A percentile compares a stretch with the other conserved stretches of the same genome.
Evolutionary conservation across 2,797 vertebrate species (phyloP).

Genomic region (Urosaurus nigricauda): DNA sequence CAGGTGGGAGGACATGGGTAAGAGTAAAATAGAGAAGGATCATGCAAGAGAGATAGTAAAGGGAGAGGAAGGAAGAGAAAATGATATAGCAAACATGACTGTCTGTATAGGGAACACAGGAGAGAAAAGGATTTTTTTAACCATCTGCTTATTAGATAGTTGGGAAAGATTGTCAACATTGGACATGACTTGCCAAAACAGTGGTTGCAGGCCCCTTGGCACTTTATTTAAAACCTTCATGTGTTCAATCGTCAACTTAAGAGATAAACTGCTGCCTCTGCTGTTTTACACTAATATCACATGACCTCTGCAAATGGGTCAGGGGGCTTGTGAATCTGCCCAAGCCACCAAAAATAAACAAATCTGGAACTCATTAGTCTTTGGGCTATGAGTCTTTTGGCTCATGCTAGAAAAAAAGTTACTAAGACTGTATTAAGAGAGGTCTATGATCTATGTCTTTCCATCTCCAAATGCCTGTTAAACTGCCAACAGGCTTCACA

Average conservation of each 20-base stretch:
- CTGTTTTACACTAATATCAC: slow-evolving; percentile 54
- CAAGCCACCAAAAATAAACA: slow-evolving; percentile 72
- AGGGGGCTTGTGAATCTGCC: slow-evolving; percentile 75
- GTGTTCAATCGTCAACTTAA: slow-evolving; percentile 42
- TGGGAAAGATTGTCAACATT: neutral
- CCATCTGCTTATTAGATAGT: slow-evolving; percentile 47
- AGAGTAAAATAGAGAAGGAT: neutral
- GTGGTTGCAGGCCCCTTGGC: neutral
- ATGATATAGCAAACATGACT: neutral
- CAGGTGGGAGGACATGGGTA: too few species aligned
- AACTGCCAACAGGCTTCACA: slow-evolving; percentile 75
- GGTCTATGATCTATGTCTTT: slow-evolving; percentile 67
- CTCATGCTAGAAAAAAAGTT: slow-evolving; percentile 70
- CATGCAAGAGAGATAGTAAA: neutral
- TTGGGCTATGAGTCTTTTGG: slow-evolving; percentile 69
- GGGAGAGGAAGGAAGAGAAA: neutral
- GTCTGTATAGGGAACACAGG: neutral
- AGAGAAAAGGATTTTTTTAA: neutral
- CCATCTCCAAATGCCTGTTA: slow-evolving; percentile 71
- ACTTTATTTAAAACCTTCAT: slow-evolving; percentile 25
- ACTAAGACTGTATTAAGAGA: slow-evolving; percentile 70
- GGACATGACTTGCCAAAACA: neutral
- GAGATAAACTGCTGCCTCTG: slow-evolving; percentile 48
- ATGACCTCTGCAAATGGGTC: slow-evolving; percentile 53
- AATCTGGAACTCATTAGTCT: slow-evolving; percentile 74